phyloP scores from a whole-genome alignment of 2,113 vertebrate species.

The Pleuronectes platessa region DNA sequence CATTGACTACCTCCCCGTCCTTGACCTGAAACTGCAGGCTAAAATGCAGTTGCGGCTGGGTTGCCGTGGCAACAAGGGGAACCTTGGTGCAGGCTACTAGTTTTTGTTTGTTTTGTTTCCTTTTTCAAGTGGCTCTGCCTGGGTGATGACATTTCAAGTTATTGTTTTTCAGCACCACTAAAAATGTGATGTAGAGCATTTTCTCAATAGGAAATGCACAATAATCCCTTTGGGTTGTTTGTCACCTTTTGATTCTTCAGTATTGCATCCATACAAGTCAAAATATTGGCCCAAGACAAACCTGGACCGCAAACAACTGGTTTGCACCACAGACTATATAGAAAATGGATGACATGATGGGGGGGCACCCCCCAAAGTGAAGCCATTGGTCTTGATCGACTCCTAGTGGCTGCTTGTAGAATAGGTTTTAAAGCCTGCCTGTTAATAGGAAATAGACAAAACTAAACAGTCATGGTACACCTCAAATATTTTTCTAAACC shows the following conservation, averaged over 20 bases:
- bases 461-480: too few species aligned
- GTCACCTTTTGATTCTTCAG: background rate
- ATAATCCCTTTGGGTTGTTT: background rate
- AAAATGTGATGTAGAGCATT: background rate
- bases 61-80: constrained; percentile 57
- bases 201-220: constrained; percentile 1
- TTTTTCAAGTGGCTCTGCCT: background rate
- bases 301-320: too few species aligned
- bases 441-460: too few species aligned
- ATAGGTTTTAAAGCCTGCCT: too few species aligned
- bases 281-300: too few species aligned
- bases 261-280: too few species aligned
- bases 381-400: too few species aligned
- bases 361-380: too few species aligned
- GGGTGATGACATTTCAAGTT: background rate
- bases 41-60: constrained; percentile 47
- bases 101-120: constrained; percentile 1
- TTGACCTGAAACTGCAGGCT: constrained; percentile 52
- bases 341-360: too few species aligned
- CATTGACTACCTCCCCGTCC: constrained; percentile 13
- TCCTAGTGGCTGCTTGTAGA: too few species aligned
- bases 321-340: too few species aligned
- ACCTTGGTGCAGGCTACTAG: constrained; percentile 38
- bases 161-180: background rate
- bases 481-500: too few species aligned